A percentile compares a stretch with the other conserved stretches of the same genome.
Evolutionary conservation across 2,797 vertebrate genomes (phyloP).

Genomic region (Lacerta bilineata): DNA sequence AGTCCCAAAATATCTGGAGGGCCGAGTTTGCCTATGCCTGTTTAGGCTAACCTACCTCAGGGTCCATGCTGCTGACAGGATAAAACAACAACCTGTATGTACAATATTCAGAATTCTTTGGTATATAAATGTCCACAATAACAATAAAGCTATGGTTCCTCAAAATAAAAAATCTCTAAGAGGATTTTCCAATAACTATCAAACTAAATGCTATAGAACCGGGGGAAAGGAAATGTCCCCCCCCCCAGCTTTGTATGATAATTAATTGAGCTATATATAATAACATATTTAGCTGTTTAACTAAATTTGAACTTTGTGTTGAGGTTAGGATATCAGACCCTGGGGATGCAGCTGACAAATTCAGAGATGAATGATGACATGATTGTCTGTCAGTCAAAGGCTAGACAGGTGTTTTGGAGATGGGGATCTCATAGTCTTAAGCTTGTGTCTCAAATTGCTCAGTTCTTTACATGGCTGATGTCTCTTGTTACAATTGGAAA

Average conservation of each 20-base stretch:
- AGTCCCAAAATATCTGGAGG: too few species aligned
- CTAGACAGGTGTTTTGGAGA: slow-evolving; percentile 76
- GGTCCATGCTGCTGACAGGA: background rate
- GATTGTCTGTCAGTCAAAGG: slow-evolving; percentile 76
- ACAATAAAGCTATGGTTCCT: background rate
- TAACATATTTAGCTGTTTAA: slow-evolving; percentile 52
- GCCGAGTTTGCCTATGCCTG: too few species aligned
- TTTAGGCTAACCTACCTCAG: background rate
- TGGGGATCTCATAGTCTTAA: slow-evolving; percentile 60
- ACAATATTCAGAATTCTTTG: background rate
- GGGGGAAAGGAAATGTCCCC: background rate
- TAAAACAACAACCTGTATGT: background rate
- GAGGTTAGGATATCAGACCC: slow-evolving; percentile 50
- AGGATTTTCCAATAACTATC: background rate
- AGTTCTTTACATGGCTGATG: slow-evolving; percentile 47
- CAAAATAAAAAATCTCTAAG: background rate
- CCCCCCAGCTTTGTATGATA: background rate
- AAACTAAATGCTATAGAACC: background rate
- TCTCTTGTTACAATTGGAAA: slow-evolving; percentile 75
- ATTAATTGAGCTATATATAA: slow-evolving; percentile 27
- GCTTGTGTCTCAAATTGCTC: slow-evolving; percentile 54
- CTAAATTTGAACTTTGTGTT: slow-evolving; percentile 56
- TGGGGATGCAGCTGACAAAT: slow-evolving; percentile 66
- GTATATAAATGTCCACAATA: background rate
- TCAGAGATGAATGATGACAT: slow-evolving; percentile 73